Percentiles rank a stretch among this genome's conserved stretches.
These are phyloP conservation scores for Caenorhabditis remanei DNA, from an alignment of 1,140 invertebrate species.

Conservation along the genomic window DNA sequence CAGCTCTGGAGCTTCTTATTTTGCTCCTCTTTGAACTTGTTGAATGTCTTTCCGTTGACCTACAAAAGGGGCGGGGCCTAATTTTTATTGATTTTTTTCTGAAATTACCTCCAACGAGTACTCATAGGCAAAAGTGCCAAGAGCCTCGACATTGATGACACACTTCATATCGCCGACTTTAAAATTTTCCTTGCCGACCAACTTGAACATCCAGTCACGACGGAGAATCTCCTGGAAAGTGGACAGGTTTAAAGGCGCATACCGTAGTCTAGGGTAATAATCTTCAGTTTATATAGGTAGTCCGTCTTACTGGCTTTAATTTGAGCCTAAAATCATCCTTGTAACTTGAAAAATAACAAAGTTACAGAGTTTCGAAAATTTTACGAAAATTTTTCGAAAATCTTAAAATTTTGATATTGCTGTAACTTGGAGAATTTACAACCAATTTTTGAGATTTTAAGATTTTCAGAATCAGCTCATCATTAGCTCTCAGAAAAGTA, in stretches of 20 bases:
- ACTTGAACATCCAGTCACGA: conserved; percentile 89
- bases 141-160: conserved; percentile 84
- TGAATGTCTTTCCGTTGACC: conserved; percentile 85
- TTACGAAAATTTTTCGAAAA: too few relatives aligned
- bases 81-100: conserved; percentile 3
- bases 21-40: conserved; percentile 86
- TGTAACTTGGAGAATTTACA: not conserved
- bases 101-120: conserved; percentile 82
- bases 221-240: conserved; percentile 83
- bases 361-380: too few relatives aligned
- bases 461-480: not conserved
- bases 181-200: conserved; percentile 85
- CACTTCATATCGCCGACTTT: conserved; percentile 80
- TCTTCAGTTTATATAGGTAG: too few relatives aligned
- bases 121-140: conserved; percentile 86
- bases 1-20: conserved; percentile 83
- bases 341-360: too few relatives aligned
- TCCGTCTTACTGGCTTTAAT: too few relatives aligned
- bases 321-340: not conserved
- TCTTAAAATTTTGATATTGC: too few relatives aligned
- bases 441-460: not conserved
- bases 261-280: too few relatives aligned
- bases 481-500: not conserved
- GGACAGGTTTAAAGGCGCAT: not conserved
- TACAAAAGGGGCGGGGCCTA: conserved; percentile 1